Percentiles rank a stretch among this genome's conserved stretches.
Evolutionary conservation across 2,888 invertebrate species (phyloP).

Genomic region (Clusia tigrina): DNA sequence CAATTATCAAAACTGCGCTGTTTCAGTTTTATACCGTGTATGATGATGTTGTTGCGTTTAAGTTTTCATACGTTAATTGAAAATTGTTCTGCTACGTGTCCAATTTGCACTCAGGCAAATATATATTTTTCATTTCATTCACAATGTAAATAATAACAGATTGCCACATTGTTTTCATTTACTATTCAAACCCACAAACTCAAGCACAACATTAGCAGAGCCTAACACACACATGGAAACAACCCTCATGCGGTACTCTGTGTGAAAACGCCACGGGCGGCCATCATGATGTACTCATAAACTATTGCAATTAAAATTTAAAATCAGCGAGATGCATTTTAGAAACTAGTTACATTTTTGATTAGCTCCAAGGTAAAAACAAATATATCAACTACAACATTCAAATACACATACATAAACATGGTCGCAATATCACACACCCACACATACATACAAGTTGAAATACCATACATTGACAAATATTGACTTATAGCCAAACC

Average conservation of each 20-base stretch:
- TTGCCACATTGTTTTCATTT: too few species aligned
- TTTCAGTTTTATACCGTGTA: too few species aligned
- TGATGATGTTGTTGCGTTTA: too few species aligned
- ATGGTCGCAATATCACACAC: too few species aligned
- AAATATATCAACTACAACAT: neutral
- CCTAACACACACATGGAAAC: neutral
- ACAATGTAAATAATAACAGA: conserved; percentile 42
- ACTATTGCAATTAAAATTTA: neutral
- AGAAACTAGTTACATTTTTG: neutral
- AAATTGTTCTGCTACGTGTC: neutral
- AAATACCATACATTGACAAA: too few species aligned
- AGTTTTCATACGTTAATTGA: too few species aligned
- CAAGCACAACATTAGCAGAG: neutral
- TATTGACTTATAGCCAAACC: too few species aligned
- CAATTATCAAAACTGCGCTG: too few species aligned
- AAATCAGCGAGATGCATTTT: neutral
- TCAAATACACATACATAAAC: neutral
- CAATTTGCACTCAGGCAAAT: conserved; percentile 45
- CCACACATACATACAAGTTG: too few species aligned
- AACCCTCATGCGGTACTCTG: neutral
- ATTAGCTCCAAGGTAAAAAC: neutral
- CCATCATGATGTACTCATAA: neutral
- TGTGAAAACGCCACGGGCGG: neutral
- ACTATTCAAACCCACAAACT: conserved; percentile 42
- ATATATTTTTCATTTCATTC: conserved; percentile 53